Evolutionary conservation across 2,797 vertebrate genomes (phyloP).

Genomic region (Threskiornis aethiopicus): DNA sequence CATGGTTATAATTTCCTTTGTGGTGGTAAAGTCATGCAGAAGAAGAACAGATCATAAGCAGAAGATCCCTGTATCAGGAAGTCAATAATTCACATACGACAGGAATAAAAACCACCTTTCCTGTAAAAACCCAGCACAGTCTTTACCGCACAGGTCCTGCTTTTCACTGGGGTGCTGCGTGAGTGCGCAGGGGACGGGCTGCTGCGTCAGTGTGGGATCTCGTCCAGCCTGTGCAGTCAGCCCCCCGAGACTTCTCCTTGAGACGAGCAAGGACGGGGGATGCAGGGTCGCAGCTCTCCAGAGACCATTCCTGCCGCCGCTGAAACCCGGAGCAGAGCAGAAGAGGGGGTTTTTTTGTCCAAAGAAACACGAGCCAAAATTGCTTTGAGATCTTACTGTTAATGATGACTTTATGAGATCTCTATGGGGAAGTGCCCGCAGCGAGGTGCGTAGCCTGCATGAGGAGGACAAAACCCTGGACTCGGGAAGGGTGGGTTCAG

Average conservation of each 20-base stretch:
- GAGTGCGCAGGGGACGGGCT: fast-evolving
- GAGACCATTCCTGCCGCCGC: fast-evolving
- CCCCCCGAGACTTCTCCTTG: not conserved
- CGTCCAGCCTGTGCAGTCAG: not conserved
- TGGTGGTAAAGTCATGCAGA: not conserved
- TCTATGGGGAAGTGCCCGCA: not conserved
- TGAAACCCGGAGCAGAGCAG: not conserved
- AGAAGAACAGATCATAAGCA: not conserved
- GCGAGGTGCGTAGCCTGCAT: fast-evolving
- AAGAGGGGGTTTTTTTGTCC: not conserved
- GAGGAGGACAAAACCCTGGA: not conserved
- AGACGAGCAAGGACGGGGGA: not conserved
- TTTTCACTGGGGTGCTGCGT: not conserved
- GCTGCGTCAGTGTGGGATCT: not conserved
- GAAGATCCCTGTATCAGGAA: not conserved
- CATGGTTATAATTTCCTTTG: not conserved
- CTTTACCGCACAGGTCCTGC: not conserved
- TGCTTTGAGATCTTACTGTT: not conserved
- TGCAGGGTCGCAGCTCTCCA: not conserved
- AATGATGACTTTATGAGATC: not conserved
- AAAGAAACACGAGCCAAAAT: not conserved
- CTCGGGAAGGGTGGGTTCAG: not conserved
- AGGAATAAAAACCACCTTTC: not conserved
- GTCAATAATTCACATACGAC: not conserved
- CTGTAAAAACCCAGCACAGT: not conserved